Evolutionary conservation across 1,140 invertebrate genomes (phyloP).

Genomic region (Drosophila sproati): DNA sequence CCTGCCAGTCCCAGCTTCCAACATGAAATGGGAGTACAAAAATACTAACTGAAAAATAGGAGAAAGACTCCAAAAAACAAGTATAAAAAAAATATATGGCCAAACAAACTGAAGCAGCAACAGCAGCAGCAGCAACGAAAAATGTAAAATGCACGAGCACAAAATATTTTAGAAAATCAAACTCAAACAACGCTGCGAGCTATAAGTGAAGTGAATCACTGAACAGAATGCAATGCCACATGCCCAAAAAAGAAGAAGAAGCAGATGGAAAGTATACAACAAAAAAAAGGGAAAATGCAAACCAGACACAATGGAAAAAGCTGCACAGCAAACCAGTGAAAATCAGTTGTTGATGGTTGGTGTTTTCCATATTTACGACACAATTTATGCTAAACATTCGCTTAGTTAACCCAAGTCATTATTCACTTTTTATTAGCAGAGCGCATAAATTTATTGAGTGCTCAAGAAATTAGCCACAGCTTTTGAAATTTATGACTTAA

Average conservation of each 20-base stretch:
- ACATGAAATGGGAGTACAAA: constrained; percentile 36
- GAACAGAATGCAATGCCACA: constrained; percentile 53
- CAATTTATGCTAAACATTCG: constrained; percentile 31
- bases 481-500: neutral
- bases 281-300: constrained; percentile 2
- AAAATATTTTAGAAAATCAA: constrained; percentile 83
- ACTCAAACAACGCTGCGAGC: constrained; percentile 78
- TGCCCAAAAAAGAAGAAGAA: constrained; percentile 34
- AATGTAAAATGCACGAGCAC: constrained; percentile 73
- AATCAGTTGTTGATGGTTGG: constrained; percentile 9
- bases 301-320: constrained; percentile 24
- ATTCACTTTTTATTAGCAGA: constrained; percentile 22
- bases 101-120: constrained; percentile 41
- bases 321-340: constrained; percentile 14
- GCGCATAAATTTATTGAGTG: neutral
- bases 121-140: constrained; percentile 30
- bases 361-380: constrained; percentile 17
- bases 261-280: neutral
- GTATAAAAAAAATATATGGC: constrained; percentile 30
- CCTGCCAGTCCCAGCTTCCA: neutral
- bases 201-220: constrained; percentile 72
- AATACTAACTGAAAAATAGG: constrained; percentile 24
- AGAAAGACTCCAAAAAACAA: constrained; percentile 8
- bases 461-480: neutral
- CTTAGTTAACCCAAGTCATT: constrained; percentile 16